Base-by-base conservation (phyloP, 2,113 vertebrate species). In the Hemibagrus wyckioides region DNA sequence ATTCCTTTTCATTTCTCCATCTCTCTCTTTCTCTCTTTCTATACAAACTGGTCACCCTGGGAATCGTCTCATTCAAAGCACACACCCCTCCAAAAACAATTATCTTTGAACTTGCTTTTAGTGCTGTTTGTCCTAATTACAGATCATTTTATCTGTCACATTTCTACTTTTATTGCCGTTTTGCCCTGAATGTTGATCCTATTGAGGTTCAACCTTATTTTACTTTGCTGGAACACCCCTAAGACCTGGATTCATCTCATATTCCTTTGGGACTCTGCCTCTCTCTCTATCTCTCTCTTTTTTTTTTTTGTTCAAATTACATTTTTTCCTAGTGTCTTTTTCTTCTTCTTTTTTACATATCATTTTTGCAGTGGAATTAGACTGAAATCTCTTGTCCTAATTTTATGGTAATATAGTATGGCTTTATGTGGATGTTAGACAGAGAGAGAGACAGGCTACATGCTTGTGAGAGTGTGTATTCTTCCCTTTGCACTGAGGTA, bases 361-460 rank as follows among this genome's bases (percentile, higher is more conserved):
- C 88, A 93, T 92, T 87, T 91, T 92, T 92, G 59, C 91, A 90
- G 94, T 95, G 92, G 92, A 95, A 96, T 96, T 93, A 94, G 91
- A 93, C 92, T 92, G 89, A 87, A 89, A 92, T 92, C 91, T 90
- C 86, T 92, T 93, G 94, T 91, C 94, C 92, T 92, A 94, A 91
- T 94, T 82, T 82, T 95, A 90, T 89, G 79, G 61, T 91, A 87
- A 89, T 89, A 82, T 89, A 69, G 48, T 71, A 88, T 71, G 44
- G 54, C 8, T 65, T 52, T 79, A 17, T 82, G 59, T 69, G 59
- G 30, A 23, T 71, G 57, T 71, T 50, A 52, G 56, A 87, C 83
- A 89, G 83, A 86, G 88, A 89, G 86, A 67, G 89, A 86, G 83
- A 61, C n/a, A n/a, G 89, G 89, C 56, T 81, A 39, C 57, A 50